These are phyloP conservation scores for Phengaris arion DNA, from an alignment of 2,888 invertebrate species.

Conservation along the genomic window DNA sequence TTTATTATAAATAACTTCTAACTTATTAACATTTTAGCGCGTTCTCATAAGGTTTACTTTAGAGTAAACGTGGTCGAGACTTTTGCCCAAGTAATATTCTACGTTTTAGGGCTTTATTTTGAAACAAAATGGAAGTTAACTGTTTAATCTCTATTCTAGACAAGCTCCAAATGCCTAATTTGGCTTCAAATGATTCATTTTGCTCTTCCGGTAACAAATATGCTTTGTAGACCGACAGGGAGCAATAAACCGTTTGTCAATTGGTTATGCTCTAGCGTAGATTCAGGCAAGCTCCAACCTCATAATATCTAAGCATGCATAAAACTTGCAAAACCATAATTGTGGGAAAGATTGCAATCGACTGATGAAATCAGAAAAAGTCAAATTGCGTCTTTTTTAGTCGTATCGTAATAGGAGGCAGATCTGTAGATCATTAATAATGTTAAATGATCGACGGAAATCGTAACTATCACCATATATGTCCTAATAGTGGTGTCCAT, in stretches of 20 bases:
- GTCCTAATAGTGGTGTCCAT: conserved; percentile 10
- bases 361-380: neutral
- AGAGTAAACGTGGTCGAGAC: too few relatives aligned
- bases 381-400: neutral
- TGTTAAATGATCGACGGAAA: conserved; percentile 7
- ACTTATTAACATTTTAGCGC: neutral
- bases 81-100: too few relatives aligned
- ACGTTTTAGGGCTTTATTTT: neutral
- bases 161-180: neutral
- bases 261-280: neutral
- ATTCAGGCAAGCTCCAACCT: too few relatives aligned
- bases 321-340: too few relatives aligned
- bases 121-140: neutral
- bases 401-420: neutral
- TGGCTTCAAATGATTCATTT: neutral
- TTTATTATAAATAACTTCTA: neutral
- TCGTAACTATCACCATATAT: conserved; percentile 8
- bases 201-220: too few relatives aligned
- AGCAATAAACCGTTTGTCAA: neutral
- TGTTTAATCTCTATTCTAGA: neutral
- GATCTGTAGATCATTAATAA: conserved; percentile 9
- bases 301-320: too few relatives aligned
- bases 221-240: neutral
- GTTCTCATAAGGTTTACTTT: neutral
- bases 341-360: neutral